These are phyloP conservation scores for Megastigmus dorsalis DNA, from an alignment of 2,888 invertebrate genomes.

Conservation along the genomic window DNA sequence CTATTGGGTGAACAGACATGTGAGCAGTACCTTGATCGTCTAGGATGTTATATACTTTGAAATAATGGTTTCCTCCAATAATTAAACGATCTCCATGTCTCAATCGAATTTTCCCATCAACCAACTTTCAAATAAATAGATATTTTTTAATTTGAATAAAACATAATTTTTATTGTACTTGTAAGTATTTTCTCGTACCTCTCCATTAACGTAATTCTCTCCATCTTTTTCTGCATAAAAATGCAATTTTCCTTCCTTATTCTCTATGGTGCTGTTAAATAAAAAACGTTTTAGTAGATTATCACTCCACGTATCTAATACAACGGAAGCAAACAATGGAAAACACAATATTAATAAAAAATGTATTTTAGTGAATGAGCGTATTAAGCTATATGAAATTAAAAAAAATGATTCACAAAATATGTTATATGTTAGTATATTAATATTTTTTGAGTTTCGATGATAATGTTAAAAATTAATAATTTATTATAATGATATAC, in stretches of 20 bases:
- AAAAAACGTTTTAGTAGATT: neutral
- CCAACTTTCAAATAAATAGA: constrained; percentile 64
- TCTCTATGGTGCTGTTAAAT: constrained; percentile 75
- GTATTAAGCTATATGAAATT: neutral
- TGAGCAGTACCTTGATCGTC: constrained; percentile 64
- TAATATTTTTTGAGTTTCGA: too few relatives aligned
- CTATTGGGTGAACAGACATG: constrained; percentile 69
- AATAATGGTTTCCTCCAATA: constrained; percentile 78
- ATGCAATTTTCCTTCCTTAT: constrained; percentile 73
- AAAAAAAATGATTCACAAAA: neutral
- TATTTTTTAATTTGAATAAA: constrained; percentile 5
- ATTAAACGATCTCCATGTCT: constrained; percentile 78
- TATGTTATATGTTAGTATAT: neutral
- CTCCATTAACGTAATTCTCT: constrained; percentile 78
- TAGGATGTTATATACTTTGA: constrained; percentile 76
- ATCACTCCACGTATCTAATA: too few relatives aligned
- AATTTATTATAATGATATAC: too few relatives aligned
- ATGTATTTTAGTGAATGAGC: too few relatives aligned
- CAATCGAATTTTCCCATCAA: constrained; percentile 72
- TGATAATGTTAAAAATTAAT: constrained; percentile 19
- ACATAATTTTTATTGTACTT: constrained; percentile 47
- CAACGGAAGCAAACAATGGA: too few relatives aligned
- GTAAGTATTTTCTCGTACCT: too few relatives aligned
- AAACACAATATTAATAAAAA: too few relatives aligned
- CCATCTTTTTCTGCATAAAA: constrained; percentile 75